These are phyloP conservation scores for Nesogale talazaci DNA, from an alignment of 2,113 vertebrate genomes.

Conservation along the genomic window DNA sequence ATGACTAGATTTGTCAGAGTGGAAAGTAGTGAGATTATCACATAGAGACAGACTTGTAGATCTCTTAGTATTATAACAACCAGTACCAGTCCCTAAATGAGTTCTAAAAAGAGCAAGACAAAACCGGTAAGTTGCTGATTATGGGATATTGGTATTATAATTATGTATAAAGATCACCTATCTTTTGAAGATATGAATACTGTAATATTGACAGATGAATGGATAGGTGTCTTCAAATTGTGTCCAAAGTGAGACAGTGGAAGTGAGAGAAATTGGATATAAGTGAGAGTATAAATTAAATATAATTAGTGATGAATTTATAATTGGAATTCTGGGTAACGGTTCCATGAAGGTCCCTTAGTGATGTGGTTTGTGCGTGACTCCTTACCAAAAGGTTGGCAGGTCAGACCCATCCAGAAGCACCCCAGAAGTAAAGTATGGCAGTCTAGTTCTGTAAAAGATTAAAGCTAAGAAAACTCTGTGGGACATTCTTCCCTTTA, in stretches of 20 bases:
- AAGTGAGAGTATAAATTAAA: not conserved
- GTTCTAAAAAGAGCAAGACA: not conserved
- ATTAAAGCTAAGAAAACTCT: not conserved
- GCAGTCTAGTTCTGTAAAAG: not conserved
- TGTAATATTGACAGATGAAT: conserved; percentile 29
- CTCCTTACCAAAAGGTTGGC: not conserved
- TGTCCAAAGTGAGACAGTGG: conserved; percentile 13
- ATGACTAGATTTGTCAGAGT: not conserved
- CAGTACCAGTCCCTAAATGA: not conserved
- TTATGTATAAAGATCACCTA: not conserved
- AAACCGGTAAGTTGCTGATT: not conserved
- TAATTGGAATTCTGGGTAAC: not conserved
- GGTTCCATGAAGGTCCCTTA: not conserved
- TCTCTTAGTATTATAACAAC: not conserved
- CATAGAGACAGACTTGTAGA: not conserved
- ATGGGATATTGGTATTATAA: not conserved
- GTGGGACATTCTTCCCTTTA: too few relatives aligned
- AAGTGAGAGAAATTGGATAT: not conserved
- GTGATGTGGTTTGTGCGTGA: not conserved
- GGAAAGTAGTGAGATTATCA: conserved; percentile 31
- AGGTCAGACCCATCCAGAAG: not conserved
- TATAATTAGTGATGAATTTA: not conserved
- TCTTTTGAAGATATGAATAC: not conserved
- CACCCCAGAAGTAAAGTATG: not conserved
- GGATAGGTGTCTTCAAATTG: not conserved